Evolutionary conservation across 2,888 invertebrate species (phyloP).

Genomic region (Trachelus iudaicus): DNA sequence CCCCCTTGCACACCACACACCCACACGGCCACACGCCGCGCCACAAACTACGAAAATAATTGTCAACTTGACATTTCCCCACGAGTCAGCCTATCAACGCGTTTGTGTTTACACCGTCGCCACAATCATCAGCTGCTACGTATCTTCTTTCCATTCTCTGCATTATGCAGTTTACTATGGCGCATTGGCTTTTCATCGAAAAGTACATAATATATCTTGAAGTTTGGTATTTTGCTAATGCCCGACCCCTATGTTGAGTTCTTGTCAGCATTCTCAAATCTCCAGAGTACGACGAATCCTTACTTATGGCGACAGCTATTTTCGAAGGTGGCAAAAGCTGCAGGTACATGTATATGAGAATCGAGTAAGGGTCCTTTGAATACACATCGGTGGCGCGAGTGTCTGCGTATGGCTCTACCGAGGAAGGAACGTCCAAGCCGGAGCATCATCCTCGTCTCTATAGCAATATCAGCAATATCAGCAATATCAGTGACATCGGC

Average conservation of each 20-base stretch:
- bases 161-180: not conserved
- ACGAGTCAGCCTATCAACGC: not conserved
- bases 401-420: not conserved
- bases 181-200: not conserved
- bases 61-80: conserved; percentile 27
- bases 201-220: not conserved
- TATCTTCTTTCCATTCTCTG: not conserved
- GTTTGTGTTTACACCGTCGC: not conserved
- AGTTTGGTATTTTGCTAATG: not conserved
- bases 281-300: not conserved
- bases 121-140: not conserved
- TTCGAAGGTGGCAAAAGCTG: not conserved
- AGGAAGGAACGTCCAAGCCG: not conserved
- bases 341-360: not conserved
- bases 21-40: not conserved
- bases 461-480: not conserved
- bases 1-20: not conserved
- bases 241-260: not conserved
- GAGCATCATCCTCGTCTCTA: not conserved
- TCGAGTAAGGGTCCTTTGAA: not conserved
- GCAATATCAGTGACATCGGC: not conserved
- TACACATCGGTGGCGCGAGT: not conserved
- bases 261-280: not conserved
- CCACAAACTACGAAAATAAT: conserved; percentile 40
- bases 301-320: not conserved